A percentile compares a stretch with the other conserved stretches of the same genome.
These are phyloP conservation scores for Motacilla tschutschensis DNA, from an alignment of 2,113 vertebrate species.

Conservation along the genomic window DNA sequence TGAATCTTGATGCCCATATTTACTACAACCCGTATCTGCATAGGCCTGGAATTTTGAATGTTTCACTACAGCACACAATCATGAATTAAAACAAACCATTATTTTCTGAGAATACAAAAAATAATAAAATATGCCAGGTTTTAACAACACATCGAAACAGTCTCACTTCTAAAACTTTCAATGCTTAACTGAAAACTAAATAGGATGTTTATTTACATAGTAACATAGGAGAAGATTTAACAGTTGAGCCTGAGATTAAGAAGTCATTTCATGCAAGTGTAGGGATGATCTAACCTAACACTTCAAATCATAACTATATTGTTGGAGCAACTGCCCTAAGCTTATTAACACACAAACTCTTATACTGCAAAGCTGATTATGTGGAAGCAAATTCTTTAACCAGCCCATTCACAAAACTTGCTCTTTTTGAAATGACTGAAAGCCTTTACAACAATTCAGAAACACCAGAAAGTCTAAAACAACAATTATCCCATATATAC, in stretches of 20 bases:
- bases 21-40: slow-evolving; percentile 32
- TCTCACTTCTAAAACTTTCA: not conserved
- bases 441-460: not conserved
- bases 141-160: not conserved
- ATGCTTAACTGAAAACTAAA: not conserved
- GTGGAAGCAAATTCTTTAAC: not conserved
- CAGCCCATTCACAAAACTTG: not conserved
- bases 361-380: not conserved
- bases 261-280: not conserved
- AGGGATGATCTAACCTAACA: not conserved
- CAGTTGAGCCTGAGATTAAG: not conserved
- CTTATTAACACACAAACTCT: not conserved
- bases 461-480: not conserved
- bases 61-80: not conserved
- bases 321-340: not conserved
- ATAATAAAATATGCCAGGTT: not conserved
- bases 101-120: not conserved
- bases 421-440: not conserved
- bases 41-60: slow-evolving; percentile 1
- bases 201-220: not conserved
- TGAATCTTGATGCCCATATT: slow-evolving; percentile 40
- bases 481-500: not conserved
- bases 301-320: not conserved
- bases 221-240: not conserved
- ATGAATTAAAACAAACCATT: not conserved